Base-by-base conservation (phyloP, 2,888 invertebrate species). In the Iselma pallidipennis region DNA sequence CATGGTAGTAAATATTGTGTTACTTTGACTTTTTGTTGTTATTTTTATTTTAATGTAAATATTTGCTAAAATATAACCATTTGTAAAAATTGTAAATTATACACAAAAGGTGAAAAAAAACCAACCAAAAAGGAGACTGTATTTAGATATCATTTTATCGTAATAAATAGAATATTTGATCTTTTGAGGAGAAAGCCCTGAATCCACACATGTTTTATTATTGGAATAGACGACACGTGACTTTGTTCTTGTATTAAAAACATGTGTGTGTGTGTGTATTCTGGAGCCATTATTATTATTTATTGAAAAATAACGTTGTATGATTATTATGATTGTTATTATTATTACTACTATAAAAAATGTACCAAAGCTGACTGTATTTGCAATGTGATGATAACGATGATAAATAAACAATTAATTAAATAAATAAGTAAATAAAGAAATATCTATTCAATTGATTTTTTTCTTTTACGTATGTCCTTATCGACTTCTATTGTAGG, bases 361-460 rank as follows among this genome's bases (percentile, higher is more conserved):
- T 60, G 64, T 67, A 68, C 66, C 68, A 67, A 71, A 71, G 70
- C 68, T 71, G 71, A 71, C 70, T 71, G 70, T 71, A 64, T 61
- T 64, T 70, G 57, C 61, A 68, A 66, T 71, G 71, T 71, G 71
- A 71, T 68, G 56, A 65, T 65, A 45, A 45, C 45, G 21, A 45
- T 45, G 21, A 45, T 45, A 45, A 37, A 37, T 4, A 16, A 37
- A 37, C 2, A 37, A 37, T 12, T 21, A 45, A 45, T 21, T 45
- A 37, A 37, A 21, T 21, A 45, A 45, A 45, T 45, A 45, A 45
- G 2, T 45, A 9, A 10, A 37, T 29, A 29, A 29, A 29, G 5
- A 3, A 4, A n/a, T n/a, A n/a, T n/a, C n/a, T n/a, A n/a, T 3
- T 25, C 25, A 25, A 25, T 25, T 25, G 25, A 4, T 25, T 25